These are phyloP conservation scores for Cromileptes altivelis DNA, from an alignment of 2,113 vertebrate genomes.

Conservation along the genomic window DNA sequence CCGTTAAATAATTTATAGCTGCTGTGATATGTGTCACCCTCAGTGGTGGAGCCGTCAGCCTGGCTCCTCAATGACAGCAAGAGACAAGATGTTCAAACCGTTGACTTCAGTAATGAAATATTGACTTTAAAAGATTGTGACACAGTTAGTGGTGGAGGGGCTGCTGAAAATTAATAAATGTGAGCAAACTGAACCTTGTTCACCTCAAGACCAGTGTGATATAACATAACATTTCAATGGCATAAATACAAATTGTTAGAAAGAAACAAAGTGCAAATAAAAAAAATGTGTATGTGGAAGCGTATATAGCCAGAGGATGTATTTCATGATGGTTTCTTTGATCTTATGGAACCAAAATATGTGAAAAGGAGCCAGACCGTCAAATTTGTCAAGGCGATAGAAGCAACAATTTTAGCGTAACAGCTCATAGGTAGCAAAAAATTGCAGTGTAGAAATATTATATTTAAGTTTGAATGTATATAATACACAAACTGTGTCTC, in stretches of 20 bases:
- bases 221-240: not conserved
- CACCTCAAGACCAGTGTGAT: not conserved
- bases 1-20: slow-evolving; percentile 55
- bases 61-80: slow-evolving; percentile 18
- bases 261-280: not conserved
- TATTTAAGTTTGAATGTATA: not conserved
- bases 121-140: not conserved
- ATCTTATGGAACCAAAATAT: not conserved
- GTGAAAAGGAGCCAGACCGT: not conserved
- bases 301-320: not conserved
- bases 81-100: slow-evolving; percentile 27
- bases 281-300: not conserved
- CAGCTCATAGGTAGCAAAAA: not conserved
- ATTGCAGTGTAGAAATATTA: not conserved
- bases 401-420: not conserved
- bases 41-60: slow-evolving; percentile 55
- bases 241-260: not conserved
- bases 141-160: not conserved
- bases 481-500: not conserved
- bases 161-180: not conserved
- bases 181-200: slow-evolving; percentile 1
- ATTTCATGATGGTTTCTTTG: not conserved
- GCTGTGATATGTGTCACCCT: slow-evolving; percentile 30
- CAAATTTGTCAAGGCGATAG: not conserved
- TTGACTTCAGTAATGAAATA: slow-evolving; percentile 19